Base-by-base conservation (phyloP, 2,797 vertebrate genomes). In the Gallinago nigripennis region DNA sequence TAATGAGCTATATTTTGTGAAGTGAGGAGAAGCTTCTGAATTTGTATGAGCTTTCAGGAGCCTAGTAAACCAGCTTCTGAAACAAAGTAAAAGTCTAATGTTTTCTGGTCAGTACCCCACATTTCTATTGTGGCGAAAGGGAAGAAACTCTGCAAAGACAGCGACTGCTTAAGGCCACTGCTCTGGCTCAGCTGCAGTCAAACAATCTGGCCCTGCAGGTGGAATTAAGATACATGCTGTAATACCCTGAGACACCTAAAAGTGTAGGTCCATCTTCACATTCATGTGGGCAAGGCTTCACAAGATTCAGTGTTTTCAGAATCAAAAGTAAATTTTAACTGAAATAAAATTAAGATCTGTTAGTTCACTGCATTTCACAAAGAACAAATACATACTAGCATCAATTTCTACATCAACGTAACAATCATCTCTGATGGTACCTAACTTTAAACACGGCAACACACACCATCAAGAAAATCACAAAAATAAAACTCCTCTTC, bases 291-390 rank as follows among this genome's bases (percentile, higher is more conserved):
- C 81, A 79, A 23, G 21, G 46, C 80, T 79, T 92, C 69, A 82
- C 30, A 33, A 82, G 81, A 86, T 35, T 53, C 33, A 77, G 10
- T 76, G 12, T 48, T 82, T 92, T 95, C 71, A 57, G 37, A 91
- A 96, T 78, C 85, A 89, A 94, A 94, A 88, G 23, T 31, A 91
- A 97, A 94, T 80, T 6, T 16, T 72, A 33, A 65, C 8, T 80
- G 63, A 90, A 89, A 61, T 53, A 63, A 96, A 97, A 96, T 92
- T 79, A 97, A 97, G 83, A 93, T 83, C 69, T 92, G 88, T 87
- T 90, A 94, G 82, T 92, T 93, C 83, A 92, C 83, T 92, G 90
- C 72, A 85, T 88, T 94, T 94, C 94, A 95, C 78, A 88, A 56
- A 65, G 77, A 60, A 91, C 66, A 97, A 96, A 96, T 31, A 68